These are phyloP conservation scores for Pangasius mekongensis DNA, from an alignment of 2,797 vertebrate genomes.

Conservation along the genomic window DNA sequence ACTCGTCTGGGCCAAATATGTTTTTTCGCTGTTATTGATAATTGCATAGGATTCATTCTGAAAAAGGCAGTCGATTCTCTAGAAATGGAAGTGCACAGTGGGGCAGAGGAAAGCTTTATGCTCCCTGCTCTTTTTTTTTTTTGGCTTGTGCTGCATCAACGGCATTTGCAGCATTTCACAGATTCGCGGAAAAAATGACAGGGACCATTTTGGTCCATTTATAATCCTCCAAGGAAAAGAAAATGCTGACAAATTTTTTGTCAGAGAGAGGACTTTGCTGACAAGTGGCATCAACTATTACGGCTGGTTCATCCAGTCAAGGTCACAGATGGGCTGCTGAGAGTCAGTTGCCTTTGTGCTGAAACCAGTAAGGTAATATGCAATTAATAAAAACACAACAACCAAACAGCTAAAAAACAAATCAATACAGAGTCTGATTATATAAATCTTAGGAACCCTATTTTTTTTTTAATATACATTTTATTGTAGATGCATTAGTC, in stretches of 20 bases:
- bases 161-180: slow-evolving; percentile 41
- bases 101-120: slow-evolving; percentile 36
- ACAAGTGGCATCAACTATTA: slow-evolving; percentile 60
- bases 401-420: background rate
- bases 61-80: slow-evolving; percentile 1
- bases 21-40: slow-evolving; percentile 24
- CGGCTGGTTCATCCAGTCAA: slow-evolving; percentile 66
- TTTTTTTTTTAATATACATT: background rate
- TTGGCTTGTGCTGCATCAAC: slow-evolving; percentile 38
- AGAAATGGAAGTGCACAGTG: slow-evolving; percentile 39
- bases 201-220: slow-evolving; percentile 49
- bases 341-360: slow-evolving; percentile 33
- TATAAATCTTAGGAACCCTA: background rate
- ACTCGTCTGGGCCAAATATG: background rate
- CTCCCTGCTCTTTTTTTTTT: slow-evolving; percentile 10
- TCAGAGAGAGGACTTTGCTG: slow-evolving; percentile 47
- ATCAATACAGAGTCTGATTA: background rate
- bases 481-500: background rate
- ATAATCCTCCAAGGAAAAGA: slow-evolving; percentile 52
- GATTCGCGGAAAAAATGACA: slow-evolving; percentile 38
- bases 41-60: slow-evolving; percentile 25
- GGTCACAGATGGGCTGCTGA: slow-evolving; percentile 60
- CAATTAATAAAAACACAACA: background rate
- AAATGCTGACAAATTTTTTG: slow-evolving; percentile 43
- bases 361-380: slow-evolving; percentile 5